Evolutionary conservation across 2,888 invertebrate genomes (phyloP).

Genomic region (Epinotia ramella): DNA sequence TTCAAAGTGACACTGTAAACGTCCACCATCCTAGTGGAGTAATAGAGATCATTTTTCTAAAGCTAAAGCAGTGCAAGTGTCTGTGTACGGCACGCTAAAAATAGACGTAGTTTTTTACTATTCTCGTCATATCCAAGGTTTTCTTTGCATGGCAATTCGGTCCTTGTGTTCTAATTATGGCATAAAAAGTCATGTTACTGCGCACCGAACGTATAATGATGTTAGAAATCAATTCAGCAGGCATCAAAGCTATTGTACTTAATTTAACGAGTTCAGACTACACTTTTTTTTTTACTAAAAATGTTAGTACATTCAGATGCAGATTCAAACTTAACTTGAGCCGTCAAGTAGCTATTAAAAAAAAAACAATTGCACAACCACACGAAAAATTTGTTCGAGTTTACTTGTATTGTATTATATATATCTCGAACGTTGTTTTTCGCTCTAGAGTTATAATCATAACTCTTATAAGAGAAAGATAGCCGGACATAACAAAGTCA

Average conservation of each 20-base stretch:
- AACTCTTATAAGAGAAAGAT: not conserved
- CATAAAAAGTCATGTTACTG: constrained; percentile 7
- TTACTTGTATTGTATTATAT: no score
- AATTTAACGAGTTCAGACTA: not conserved
- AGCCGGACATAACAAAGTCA: constrained; percentile 3
- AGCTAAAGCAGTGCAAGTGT: not conserved
- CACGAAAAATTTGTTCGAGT: not conserved
- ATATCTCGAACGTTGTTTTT: no score
- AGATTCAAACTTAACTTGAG: not conserved
- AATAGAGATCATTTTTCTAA: not conserved
- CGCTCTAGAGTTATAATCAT: no score
- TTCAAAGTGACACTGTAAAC: not conserved
- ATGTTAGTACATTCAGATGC: not conserved
- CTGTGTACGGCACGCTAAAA: not conserved
- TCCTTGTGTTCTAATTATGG: constrained; percentile 20
- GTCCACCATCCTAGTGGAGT: not conserved
- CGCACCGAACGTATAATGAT: not conserved
- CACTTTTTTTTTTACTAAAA: no score
- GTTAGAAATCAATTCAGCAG: not conserved
- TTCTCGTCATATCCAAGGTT: constrained; percentile 29
- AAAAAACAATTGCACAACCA: not conserved
- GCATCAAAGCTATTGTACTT: not conserved
- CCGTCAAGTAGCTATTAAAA: not conserved
- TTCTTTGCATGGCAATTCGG: not conserved
- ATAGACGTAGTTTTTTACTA: constrained; percentile 18